Evolutionary conservation across 2,888 invertebrate species (phyloP), one percentile per base, ranked within the genome.

Genomic region (Microctonus brassicae): DNA sequence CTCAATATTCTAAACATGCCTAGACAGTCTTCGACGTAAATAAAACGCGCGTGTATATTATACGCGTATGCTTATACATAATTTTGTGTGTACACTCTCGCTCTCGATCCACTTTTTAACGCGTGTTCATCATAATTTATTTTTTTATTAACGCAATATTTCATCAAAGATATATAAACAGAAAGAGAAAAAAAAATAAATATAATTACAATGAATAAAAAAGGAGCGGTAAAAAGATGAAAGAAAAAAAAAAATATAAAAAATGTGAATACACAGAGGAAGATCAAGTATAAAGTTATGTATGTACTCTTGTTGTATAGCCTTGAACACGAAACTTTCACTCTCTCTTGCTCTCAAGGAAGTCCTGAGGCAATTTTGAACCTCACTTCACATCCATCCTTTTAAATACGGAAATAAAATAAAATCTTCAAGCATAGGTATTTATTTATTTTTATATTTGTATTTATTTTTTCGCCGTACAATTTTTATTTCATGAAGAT

Each of bases 281-380:
- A 63, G 62, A 68, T 62, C 63, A 34, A 55, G 62, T 55, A n/a
- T n/a, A n/a, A n/a, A n/a, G n/a, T n/a, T n/a, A n/a, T n/a, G n/a
- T 52, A 47, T 26, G 9, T 62, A 55, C 11, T 53, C 53, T 20
- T 34, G 33, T 17, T 55, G 39, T n/a, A n/a, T 67, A 72, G 72
- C 72, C 72, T 72, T 72, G 72, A 72, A 62, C 13, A n/a, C 26
- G 60, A n/a, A 67, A 72, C 72, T 72, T 72, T 72, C 72, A 68
- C 72, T 72, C 55, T 65, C 66, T 39, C 53, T 34, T 36, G 17
- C 53, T 71, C 66, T 61, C 61, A 53, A 71, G 71, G 71, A 71
- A 71, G 71, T 71, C 67, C 42, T 33, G 39, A 24, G 71, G 66
- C 70, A 6, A 62, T 66, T 60, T 53, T 36, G 9, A 33, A 36